A percentile compares a stretch with the other conserved stretches of the same genome.
phyloP scores from a whole-genome alignment of 1,140 invertebrate genomes.

The Alviniconcha marisindica region DNA sequence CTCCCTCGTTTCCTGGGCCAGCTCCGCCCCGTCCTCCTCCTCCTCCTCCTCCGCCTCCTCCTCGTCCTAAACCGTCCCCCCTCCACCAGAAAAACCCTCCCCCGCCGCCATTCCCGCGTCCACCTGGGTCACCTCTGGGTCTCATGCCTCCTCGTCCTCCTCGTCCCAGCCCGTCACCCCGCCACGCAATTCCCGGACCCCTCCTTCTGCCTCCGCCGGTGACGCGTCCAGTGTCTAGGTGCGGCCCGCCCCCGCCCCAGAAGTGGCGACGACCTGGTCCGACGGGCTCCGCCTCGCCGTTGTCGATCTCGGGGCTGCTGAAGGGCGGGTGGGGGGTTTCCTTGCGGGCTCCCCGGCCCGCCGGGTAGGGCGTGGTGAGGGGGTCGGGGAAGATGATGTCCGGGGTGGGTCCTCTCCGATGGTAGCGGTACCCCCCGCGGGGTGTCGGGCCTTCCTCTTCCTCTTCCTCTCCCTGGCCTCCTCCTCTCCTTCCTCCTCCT shows the following conservation, averaged over 20 bases:
- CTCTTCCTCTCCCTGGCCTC: not conserved
- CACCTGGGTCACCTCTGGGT: not conserved
- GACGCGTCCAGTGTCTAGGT: not conserved
- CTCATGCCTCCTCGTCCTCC: not conserved
- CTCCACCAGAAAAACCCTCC: slow-evolving; percentile 23
- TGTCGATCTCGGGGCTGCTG: not conserved
- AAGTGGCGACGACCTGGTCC: not conserved
- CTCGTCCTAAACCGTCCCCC: not conserved
- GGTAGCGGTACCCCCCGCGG: not conserved
- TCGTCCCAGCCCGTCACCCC: not conserved
- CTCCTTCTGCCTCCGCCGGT: not conserved
- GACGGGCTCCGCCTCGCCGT: not conserved
- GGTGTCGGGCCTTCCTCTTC: not conserved
- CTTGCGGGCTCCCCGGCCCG: not conserved
- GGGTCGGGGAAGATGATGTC: slow-evolving; percentile 25
- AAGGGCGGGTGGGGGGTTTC: not conserved
- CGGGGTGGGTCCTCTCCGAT: not conserved
- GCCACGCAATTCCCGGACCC: too few species aligned
- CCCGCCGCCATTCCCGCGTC: not conserved
- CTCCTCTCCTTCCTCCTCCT: not conserved
- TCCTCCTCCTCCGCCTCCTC: not conserved
- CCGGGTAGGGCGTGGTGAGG: not conserved
- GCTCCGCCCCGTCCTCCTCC: not conserved
- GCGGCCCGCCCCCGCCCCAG: not conserved
- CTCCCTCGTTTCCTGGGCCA: not conserved